A percentile compares a stretch with the other conserved stretches of the same genome.
These are phyloP conservation scores for Caenorhabditis sp. DNA, from an alignment of 2,888 invertebrate species.

Conservation along the genomic window DNA sequence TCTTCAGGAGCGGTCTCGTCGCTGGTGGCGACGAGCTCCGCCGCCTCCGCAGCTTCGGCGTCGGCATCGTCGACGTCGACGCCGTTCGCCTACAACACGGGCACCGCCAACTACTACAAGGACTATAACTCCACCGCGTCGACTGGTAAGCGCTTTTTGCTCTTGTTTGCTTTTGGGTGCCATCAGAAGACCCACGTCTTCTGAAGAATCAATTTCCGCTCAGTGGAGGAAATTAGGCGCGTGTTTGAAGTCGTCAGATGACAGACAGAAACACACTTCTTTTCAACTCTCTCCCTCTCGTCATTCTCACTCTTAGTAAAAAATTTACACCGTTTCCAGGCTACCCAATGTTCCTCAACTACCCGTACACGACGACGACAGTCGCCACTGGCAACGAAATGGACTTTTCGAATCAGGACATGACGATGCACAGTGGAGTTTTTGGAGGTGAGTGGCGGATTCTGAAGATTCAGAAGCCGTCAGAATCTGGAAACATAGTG, in stretches of 20 bases:
- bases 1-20: conserved; percentile 31
- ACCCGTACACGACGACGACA: conserved; percentile 46
- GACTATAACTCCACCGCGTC: conserved; percentile 44
- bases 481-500: no score
- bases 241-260: not conserved
- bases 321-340: conserved; percentile 54
- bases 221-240: conserved; percentile 3
- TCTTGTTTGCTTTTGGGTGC: conserved; percentile 21
- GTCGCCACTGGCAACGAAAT: conserved; percentile 37
- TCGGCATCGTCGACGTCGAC: conserved; percentile 23
- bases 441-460: conserved; percentile 65
- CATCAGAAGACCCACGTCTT: not conserved
- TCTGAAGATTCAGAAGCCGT: no score
- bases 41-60: conserved; percentile 11
- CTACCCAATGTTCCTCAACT: conserved; percentile 68
- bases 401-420: conserved; percentile 39
- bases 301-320: not conserved
- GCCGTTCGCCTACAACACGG: conserved; percentile 21
- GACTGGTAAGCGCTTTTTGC: conserved; percentile 26
- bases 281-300: conserved; percentile 10
- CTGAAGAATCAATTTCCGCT: conserved; percentile 11
- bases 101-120: conserved; percentile 42
- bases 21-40: conserved; percentile 35
- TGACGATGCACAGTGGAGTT: conserved; percentile 65
- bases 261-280: conserved; percentile 30